Evolutionary conservation across 2,113 vertebrate species (phyloP), one percentile per base, ranked within the genome.

Genomic region (Lota lota): DNA sequence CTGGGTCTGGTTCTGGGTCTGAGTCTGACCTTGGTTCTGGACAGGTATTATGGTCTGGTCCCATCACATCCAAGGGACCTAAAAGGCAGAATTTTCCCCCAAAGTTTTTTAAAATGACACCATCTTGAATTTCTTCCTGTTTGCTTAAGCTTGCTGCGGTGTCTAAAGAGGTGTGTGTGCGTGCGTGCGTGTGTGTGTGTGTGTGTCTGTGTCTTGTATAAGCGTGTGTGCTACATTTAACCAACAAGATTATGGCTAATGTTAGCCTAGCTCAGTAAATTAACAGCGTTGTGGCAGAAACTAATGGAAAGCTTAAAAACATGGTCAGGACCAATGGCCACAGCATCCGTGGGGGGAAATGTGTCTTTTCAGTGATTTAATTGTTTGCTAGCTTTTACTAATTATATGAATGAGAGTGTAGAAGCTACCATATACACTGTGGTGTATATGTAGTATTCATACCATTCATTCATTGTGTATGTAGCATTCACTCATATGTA

Each of bases 11-110:
- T 15, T 84, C 40, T 7, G 40, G 56, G 40, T 62, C 62, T 63
- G 64, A 70, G 0, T 74, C 79, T 69, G 70, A 59, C 18, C 66
- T 70, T 71, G 78, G 67, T 69, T 78, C 76, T 71, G 79, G 81
- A 71, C 83, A 89, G 83, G 87, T 90, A 89, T 78, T 75, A 79
- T 79, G 15, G 36, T 40, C 6, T 73, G 76, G 81, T 72, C 82
- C 72, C 69, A 16, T 72, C 54, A 77, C 67, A 74, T 68, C 40
- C 5, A 70, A 54, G 68, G 80, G 76, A 66, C 78, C 22, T 18
- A 79, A 88, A 89, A 92, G 84, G 84, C 85, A 87, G 77, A 17
- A 79, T 88, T 86, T 89, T 67, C 78, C 64, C 72, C 63, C 72
- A 81, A 64, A 61, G 24, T 64, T 62, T 53, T 67, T 71, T 18